These are phyloP conservation scores for Isichthys henryi DNA, from an alignment of 2,113 vertebrate genomes.

Conservation along the genomic window DNA sequence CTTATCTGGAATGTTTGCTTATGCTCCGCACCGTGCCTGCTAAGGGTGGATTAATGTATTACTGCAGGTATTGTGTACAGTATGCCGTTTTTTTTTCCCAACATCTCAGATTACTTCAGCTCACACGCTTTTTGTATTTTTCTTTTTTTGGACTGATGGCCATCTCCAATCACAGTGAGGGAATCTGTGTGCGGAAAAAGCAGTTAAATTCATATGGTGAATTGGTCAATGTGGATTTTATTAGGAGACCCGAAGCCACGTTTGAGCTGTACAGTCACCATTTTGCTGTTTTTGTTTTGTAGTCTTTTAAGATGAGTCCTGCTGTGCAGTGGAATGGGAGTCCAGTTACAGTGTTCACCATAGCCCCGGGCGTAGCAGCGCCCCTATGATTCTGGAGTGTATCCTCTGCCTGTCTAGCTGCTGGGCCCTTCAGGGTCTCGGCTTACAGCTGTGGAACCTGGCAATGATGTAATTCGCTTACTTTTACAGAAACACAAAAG, in stretches of 20 bases:
- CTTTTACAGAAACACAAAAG: conserved; percentile 26
- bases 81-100: not conserved
- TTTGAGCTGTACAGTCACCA: not conserved
- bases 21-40: not conserved
- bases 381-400: not conserved
- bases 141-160: not conserved
- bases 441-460: conserved; percentile 14
- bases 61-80: not conserved
- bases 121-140: not conserved
- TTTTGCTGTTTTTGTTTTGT: not conserved
- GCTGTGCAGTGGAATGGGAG: not conserved
- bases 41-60: not conserved
- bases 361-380: not conserved
- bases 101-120: not conserved
- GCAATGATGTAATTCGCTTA: conserved; percentile 19
- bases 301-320: not conserved
- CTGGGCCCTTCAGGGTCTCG: not conserved
- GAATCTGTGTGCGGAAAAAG: not conserved
- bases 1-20: conserved; percentile 8
- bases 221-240: not conserved
- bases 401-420: not conserved
- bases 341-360: not conserved
- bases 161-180: not conserved
- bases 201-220: not conserved
- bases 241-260: not conserved